Base-by-base conservation (phyloP, 2,888 invertebrate genomes). In the Toxonevra muliebris region DNA sequence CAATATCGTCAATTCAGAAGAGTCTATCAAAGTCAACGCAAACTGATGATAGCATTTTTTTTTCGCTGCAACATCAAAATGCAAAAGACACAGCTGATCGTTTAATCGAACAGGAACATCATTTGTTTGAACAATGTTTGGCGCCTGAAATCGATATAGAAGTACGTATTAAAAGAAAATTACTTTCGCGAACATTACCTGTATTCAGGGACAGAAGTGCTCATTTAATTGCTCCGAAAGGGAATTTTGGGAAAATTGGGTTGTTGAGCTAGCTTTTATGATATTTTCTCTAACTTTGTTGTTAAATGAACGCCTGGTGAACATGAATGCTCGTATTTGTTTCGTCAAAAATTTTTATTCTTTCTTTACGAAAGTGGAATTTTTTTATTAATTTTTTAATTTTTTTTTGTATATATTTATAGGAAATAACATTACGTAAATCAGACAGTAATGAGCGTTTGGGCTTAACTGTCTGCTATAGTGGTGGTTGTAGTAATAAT, bases 401-500 rank as follows among this genome's bases (percentile, higher is more conserved):
- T 15, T 48, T 42, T 3, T 10, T 12, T 17, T 19, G 12, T n/a
- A 30, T 30, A n/a, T n/a, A 30, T 52, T 66, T 70, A 20, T 30
- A 91, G 91, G 91, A 92, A 86, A 88, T 91, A 68, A 89, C 89
- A 43, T 84, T 91, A 69, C 85, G 88, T 71, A 88, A 90, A 77
- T 85, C 86, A 42, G 86, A 85, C 57, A 87, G 87, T 69, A 87
- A 87, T 68, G 90, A 90, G 79, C 89, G 89, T 78, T 84, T 92
- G 10, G 92, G 92, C 7, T 84, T 92, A 69, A 90, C 91, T 30
- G 87, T 92, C 60, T 91, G 90, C 82, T 79, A 79, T 55, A 90
- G 90, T 76, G 72, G 72, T 17, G 69, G 69, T 11, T 71, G 66
- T 43, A 62, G 69, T 30, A 72, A 69, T 69, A 69, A 67, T 20